A percentile compares a stretch with the other conserved stretches of the same genome.
Evolutionary conservation across 2,113 vertebrate genomes (phyloP).

Genomic region (Anolis sagrei): DNA sequence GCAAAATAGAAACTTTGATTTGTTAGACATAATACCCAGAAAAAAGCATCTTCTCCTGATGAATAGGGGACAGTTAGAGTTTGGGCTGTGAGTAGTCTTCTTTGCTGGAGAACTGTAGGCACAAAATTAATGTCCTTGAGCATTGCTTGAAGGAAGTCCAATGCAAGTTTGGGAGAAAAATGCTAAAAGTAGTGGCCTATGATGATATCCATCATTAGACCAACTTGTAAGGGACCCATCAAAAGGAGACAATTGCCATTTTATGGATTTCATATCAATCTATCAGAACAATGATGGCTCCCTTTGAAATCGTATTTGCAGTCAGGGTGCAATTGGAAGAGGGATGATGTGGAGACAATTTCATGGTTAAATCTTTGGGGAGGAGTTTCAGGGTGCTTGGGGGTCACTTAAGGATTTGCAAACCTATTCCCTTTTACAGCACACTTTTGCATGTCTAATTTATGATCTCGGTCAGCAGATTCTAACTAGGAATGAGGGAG

Average conservation of each 20-base stretch:
- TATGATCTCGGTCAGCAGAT: not conserved
- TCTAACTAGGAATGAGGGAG: conserved; percentile 25
- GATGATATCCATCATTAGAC: conserved; percentile 6
- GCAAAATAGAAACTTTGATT: not conserved
- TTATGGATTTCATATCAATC: conserved; percentile 25
- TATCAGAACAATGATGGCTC: conserved; percentile 19
- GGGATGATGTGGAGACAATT: not conserved
- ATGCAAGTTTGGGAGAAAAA: conserved; percentile 23
- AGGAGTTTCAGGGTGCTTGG: not conserved
- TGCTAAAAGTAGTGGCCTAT: conserved; percentile 7
- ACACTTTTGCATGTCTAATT: conserved; percentile 21
- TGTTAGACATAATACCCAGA: not conserved
- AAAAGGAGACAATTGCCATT: conserved; percentile 34
- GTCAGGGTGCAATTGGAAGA: conserved; percentile 6
- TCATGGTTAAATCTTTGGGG: not conserved
- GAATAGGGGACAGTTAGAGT: not conserved
- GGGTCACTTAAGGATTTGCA: not conserved
- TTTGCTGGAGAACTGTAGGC: not conserved
- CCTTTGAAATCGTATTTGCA: not conserved
- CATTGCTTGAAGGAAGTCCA: conserved; percentile 19
- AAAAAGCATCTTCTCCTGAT: not conserved
- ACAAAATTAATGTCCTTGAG: conserved; percentile 23
- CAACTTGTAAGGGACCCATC: conserved; percentile 24
- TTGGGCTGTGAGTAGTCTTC: not conserved
- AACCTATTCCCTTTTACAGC: conserved; percentile 12